These are phyloP conservation scores for Thecocarcelia acutangulata DNA, from an alignment of 2,888 invertebrate species.

Conservation along the genomic window DNA sequence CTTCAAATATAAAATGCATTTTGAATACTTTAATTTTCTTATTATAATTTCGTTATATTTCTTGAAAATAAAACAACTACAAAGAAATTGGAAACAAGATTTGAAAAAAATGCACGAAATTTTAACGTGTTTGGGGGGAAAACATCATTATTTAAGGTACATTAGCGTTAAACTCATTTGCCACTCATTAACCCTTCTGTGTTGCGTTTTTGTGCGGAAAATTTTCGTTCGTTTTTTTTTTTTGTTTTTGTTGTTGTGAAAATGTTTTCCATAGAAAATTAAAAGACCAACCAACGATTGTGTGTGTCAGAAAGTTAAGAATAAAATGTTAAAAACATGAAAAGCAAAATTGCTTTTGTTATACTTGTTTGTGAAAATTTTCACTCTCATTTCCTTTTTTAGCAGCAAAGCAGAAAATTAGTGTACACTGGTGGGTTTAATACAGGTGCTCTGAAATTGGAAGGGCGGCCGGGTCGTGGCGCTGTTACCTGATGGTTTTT, in stretches of 20 bases:
- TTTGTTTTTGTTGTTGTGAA: conserved; percentile 1
- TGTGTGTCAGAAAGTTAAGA: conserved; percentile 17
- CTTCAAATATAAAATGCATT: conserved; percentile 7
- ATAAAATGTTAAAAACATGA: conserved; percentile 24
- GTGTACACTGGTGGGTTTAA: conserved; percentile 54
- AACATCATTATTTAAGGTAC: conserved; percentile 67
- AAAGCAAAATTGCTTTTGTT: conserved; percentile 1
- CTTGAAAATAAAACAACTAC: no score
- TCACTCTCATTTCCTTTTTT: conserved; percentile 61
- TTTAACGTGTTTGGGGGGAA: conserved; percentile 48
- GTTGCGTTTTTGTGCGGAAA: conserved; percentile 12
- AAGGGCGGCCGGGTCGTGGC: no score
- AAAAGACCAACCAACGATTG: conserved; percentile 9
- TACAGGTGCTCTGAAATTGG: neutral
- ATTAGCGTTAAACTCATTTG: conserved; percentile 67
- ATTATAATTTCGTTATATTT: neutral
- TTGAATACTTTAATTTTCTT: conserved; percentile 26
- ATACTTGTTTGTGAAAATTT: conserved; percentile 43
- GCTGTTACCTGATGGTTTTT: neutral
- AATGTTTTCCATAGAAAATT: conserved; percentile 12
- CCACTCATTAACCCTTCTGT: conserved; percentile 69
- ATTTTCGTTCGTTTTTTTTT: neutral
- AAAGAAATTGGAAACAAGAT: neutral
- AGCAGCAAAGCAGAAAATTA: conserved; percentile 67
- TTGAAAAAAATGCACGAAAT: neutral